Conservation (phyloP, 1,140 invertebrate species). For the Hermetia illucens region DNA sequence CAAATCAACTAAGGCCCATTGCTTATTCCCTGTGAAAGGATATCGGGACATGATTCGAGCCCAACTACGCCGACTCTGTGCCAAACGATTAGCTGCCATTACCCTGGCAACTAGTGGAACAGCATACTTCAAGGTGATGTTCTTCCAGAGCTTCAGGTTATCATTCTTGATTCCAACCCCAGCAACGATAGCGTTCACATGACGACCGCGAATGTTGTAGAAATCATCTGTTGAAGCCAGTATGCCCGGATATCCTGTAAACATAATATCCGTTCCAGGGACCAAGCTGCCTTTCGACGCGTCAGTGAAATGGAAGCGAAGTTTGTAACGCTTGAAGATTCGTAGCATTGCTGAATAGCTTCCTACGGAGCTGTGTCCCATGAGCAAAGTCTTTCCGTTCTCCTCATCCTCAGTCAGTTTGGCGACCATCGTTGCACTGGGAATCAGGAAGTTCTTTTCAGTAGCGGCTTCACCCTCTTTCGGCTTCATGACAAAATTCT, state of each 20-base stretch:
- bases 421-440: conserved; percentile 25
- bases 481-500: conserved; percentile 22
- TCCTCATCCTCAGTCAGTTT: conserved; percentile 14
- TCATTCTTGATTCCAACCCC: conserved; percentile 42
- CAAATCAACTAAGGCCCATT: conserved; percentile 75
- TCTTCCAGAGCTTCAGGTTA: conserved; percentile 36
- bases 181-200: conserved; percentile 39
- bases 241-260: conserved; percentile 80
- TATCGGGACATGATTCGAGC: conserved; percentile 43
- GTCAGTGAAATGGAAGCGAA: conserved; percentile 53
- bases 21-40: conserved; percentile 74
- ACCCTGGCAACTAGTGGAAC: conserved; percentile 64
- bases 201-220: conserved; percentile 44
- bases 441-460: conserved; percentile 22
- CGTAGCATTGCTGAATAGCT: conserved; percentile 76
- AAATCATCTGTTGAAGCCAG: conserved; percentile 81
- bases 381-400: conserved; percentile 27
- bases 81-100: conserved; percentile 76
- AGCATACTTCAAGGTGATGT: conserved; percentile 37
- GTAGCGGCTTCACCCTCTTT: conserved; percentile 3
- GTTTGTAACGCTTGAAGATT: conserved; percentile 79
- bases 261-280: conserved; percentile 53
- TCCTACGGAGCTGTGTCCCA: conserved; percentile 39
- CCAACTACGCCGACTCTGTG: conserved; percentile 58
- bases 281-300: conserved; percentile 40